A percentile compares a stretch with the other conserved stretches of the same genome.
Conservation (phyloP, 1,140 invertebrate species). For the Cotesia glomerata region DNA sequence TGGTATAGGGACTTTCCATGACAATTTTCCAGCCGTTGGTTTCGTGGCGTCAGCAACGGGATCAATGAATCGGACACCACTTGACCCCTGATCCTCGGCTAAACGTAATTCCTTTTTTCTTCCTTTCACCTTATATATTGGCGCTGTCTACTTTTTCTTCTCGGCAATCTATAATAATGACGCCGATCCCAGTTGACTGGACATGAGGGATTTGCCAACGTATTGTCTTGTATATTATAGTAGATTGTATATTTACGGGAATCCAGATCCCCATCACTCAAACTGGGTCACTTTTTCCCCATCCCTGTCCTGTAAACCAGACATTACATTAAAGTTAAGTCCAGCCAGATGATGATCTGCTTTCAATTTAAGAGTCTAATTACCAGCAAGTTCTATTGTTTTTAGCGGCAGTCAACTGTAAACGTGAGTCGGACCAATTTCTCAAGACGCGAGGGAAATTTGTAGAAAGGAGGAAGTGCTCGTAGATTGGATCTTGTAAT, state of each 20-base stretch:
- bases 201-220: too few relatives aligned
- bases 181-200: neutral
- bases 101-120: neutral
- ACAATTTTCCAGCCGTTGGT: conserved; percentile 51
- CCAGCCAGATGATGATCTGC: too few relatives aligned
- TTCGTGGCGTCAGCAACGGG: neutral
- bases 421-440: conserved; percentile 16
- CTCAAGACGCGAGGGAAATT: conserved; percentile 16
- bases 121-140: neutral
- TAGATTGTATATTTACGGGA: too few relatives aligned
- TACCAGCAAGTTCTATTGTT: too few relatives aligned
- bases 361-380: too few relatives aligned
- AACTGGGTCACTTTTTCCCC: too few relatives aligned
- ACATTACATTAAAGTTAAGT: too few relatives aligned
- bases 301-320: too few relatives aligned
- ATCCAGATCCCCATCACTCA: too few relatives aligned
- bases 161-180: neutral
- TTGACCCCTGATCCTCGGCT: conserved; percentile 28
- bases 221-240: too few relatives aligned
- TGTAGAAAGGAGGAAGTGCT: conserved; percentile 18
- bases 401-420: neutral
- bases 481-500: conserved; percentile 17
- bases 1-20: conserved; percentile 16
- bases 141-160: neutral
- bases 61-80: conserved; percentile 40